Conservation (phyloP, 2,113 vertebrate species). For the Trichomycterus rosablanca region DNA sequence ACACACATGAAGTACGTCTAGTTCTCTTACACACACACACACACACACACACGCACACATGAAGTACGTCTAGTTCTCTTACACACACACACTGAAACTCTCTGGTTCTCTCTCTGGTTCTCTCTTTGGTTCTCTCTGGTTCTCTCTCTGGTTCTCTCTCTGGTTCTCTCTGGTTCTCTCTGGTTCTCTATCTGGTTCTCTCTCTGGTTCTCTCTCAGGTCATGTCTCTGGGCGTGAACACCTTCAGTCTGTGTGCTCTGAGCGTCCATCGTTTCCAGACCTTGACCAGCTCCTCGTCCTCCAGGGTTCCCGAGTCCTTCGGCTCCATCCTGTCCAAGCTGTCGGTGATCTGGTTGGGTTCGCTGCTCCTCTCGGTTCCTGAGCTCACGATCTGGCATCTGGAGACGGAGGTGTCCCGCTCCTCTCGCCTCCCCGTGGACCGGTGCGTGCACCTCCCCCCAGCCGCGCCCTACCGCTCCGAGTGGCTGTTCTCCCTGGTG, state of each 20-base stretch:
- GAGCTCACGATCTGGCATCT: constrained; percentile 90
- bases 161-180: not conserved
- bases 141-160: not conserved
- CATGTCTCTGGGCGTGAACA: constrained; percentile 85
- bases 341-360: constrained; percentile 89
- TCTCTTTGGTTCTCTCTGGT: no score
- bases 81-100: not conserved
- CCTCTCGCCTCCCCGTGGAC: constrained; percentile 56
- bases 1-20: not conserved
- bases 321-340: constrained; percentile 90
- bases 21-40: not conserved
- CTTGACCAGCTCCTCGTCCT: constrained; percentile 74
- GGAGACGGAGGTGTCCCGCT: constrained; percentile 55
- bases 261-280: constrained; percentile 91
- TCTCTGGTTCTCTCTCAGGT: constrained; percentile 64
- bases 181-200: not conserved
- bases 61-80: not conserved
- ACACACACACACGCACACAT: not conserved
- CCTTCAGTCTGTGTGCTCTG: constrained; percentile 92
- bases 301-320: constrained; percentile 69
- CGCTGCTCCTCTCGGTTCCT: constrained; percentile 80
- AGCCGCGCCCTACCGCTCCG: constrained; percentile 63
- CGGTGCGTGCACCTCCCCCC: constrained; percentile 77
- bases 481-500: constrained; percentile 79
- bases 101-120: no score